These are phyloP conservation scores for Drosophila pseudoobscura DNA, from an alignment of 1,140 invertebrate genomes.

Conservation along the genomic window DNA sequence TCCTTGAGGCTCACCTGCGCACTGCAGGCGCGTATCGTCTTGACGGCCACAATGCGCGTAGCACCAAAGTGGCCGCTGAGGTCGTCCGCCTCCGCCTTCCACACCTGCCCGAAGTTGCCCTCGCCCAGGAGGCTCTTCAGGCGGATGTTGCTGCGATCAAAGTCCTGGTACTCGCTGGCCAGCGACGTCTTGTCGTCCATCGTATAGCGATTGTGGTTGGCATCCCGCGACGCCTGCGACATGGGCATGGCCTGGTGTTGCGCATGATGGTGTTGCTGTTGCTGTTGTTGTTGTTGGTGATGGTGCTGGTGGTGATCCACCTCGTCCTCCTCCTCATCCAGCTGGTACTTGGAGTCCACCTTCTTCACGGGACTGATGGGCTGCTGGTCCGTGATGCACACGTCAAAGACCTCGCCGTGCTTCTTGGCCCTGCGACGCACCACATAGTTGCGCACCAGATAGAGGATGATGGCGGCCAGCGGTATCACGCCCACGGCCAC, in stretches of 20 bases:
- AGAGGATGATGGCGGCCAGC: conserved; percentile 85
- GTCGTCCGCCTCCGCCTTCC: conserved; percentile 92
- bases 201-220: conserved; percentile 71
- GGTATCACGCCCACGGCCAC: conserved; percentile 86
- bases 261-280: conserved; percentile 38
- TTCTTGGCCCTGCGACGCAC: conserved; percentile 86
- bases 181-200: conserved; percentile 72
- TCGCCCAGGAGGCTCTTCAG: conserved; percentile 91
- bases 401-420: conserved; percentile 85
- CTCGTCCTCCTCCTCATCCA: conserved; percentile 81
- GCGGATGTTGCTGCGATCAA: conserved; percentile 90
- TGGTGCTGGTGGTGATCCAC: conserved; percentile 84
- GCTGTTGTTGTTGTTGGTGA: conserved; percentile 69
- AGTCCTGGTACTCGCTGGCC: conserved; percentile 87
- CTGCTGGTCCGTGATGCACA: conserved; percentile 85
- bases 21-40: conserved; percentile 90
- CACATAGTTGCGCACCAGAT: conserved; percentile 85
- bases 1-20: conserved; percentile 86
- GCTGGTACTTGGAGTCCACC: conserved; percentile 73
- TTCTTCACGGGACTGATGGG: conserved; percentile 82
- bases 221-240: conserved; percentile 50
- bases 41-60: conserved; percentile 91
- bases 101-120: conserved; percentile 94
- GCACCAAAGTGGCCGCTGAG: conserved; percentile 90
- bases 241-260: conserved; percentile 47